Conservation (phyloP, 2,797 vertebrate species). For the Falco biarmicus region DNA sequence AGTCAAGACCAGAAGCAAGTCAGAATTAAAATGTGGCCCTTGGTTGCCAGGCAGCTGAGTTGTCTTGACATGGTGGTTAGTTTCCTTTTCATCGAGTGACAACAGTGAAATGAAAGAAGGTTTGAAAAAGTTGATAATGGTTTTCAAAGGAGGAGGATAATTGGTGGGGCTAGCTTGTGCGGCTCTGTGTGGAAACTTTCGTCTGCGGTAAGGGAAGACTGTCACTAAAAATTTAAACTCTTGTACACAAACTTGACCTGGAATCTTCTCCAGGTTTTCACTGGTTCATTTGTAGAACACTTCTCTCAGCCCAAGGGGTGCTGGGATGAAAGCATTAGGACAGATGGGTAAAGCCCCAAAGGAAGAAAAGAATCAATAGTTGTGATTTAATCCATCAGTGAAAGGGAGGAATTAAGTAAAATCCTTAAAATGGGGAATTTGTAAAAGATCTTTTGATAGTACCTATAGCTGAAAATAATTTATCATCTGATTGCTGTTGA, state of each 20-base stretch:
- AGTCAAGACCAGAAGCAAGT: constrained; percentile 97
- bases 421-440: constrained; percentile 80
- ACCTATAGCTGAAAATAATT: constrained; percentile 69
- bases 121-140: constrained; percentile 99
- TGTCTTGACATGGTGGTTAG: constrained; percentile 99
- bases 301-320: constrained; percentile 81
- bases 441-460: constrained; percentile 76
- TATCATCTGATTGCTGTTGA: constrained; percentile 41
- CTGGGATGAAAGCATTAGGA: constrained; percentile 81
- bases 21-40: constrained; percentile 97
- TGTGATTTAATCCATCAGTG: constrained; percentile 83
- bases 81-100: constrained; percentile 99
- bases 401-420: constrained; percentile 83
- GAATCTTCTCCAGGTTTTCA: constrained; percentile 86
- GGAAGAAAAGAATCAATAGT: constrained; percentile 82
- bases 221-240: constrained; percentile 95
- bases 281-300: constrained; percentile 86
- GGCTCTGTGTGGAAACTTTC: constrained; percentile 97
- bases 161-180: constrained; percentile 95
- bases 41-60: constrained; percentile 98
- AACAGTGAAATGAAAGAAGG: constrained; percentile 99
- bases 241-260: constrained; percentile 99
- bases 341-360: constrained; percentile 83
- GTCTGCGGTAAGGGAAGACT: constrained; percentile 84
- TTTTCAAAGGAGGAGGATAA: constrained; percentile 97